These are phyloP conservation scores for Muscidifurax raptorellus DNA, from an alignment of 1,140 invertebrate species.

Conservation along the genomic window DNA sequence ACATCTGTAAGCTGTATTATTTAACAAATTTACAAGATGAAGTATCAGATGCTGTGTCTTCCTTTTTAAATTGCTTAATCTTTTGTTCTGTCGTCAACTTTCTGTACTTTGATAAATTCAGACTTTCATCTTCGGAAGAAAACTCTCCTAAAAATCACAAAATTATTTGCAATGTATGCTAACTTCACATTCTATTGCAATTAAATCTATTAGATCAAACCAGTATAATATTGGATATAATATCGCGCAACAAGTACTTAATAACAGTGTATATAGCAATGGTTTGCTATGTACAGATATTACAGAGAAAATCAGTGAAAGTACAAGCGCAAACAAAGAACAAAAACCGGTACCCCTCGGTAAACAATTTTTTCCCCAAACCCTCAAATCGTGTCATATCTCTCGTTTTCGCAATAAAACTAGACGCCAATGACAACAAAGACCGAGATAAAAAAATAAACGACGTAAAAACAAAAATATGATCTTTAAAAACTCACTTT, in stretches of 20 bases:
- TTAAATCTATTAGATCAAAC: neutral
- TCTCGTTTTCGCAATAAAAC: too few species aligned
- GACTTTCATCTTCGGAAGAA: neutral
- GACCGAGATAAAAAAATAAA: neutral
- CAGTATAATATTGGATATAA: neutral
- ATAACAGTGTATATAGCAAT: too few species aligned
- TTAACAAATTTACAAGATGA: neutral
- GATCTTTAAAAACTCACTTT: neutral
- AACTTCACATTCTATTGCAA: neutral
- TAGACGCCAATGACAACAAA: neutral
- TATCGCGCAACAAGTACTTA: too few species aligned
- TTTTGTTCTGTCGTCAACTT: constrained; percentile 14
- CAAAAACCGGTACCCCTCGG: too few species aligned
- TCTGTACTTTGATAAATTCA: neutral
- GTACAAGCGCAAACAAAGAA: too few species aligned
- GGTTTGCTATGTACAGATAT: too few species aligned
- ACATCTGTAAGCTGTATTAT: neutral
- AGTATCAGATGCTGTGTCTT: neutral
- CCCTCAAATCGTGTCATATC: too few species aligned
- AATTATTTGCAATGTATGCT: neutral
- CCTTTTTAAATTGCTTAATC: neutral
- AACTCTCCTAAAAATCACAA: neutral
- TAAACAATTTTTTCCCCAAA: too few species aligned
- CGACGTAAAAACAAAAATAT: neutral
- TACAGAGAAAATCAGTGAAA: too few species aligned